Evolutionary conservation across 2,113 vertebrate species (phyloP), one percentile per base, ranked within the genome.

Genomic region (Scophthalmus maximus): DNA sequence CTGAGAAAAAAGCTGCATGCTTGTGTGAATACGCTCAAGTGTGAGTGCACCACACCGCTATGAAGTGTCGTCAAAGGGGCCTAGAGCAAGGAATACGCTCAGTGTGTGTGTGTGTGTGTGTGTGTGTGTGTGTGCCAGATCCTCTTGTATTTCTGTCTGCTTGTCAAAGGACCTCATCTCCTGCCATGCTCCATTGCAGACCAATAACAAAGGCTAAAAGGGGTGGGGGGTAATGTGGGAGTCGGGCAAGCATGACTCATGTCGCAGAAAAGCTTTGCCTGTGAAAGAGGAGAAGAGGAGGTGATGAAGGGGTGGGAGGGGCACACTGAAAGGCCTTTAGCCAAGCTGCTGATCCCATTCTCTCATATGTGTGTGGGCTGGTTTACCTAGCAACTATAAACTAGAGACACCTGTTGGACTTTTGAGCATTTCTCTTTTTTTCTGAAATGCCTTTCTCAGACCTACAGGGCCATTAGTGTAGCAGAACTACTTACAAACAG

Each of bases 61-160:
- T 66, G 72, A 71, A 74, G 73, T 26, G 27, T 58, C 30, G 4
- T 42, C 10, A 46, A 76, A 36, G 55, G 26, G 47, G 29, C 47
- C 22, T 5, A 8, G 27, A 67, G 65, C 59, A 73, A 64, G 71
- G 51, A 80, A 83, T 65, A 71, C n/a, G 11, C 69, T 66, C 62
- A 0, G 10, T 25, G 34, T 49, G 1, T 55, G 18, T 62, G n/a
- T 49, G 1, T 69, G 52, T 55, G 42, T 51, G 52, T 22, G 34
- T 49, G 1, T 55, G 18, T 62, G n/a, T 49, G 1, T 69, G 52
- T 55, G 42, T 51, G 52, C n/a, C n/a, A n/a, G n/a, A n/a, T n/a
- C n/a, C 38, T 68, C 68, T 83, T 89, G 68, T 82, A 69, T 84
- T 84, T 79, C 76, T 78, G 73, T 75, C 72, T 72, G n/a, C n/a